Conservation (phyloP, 2,113 vertebrate genomes). For the Gymnocephalus cernua region DNA sequence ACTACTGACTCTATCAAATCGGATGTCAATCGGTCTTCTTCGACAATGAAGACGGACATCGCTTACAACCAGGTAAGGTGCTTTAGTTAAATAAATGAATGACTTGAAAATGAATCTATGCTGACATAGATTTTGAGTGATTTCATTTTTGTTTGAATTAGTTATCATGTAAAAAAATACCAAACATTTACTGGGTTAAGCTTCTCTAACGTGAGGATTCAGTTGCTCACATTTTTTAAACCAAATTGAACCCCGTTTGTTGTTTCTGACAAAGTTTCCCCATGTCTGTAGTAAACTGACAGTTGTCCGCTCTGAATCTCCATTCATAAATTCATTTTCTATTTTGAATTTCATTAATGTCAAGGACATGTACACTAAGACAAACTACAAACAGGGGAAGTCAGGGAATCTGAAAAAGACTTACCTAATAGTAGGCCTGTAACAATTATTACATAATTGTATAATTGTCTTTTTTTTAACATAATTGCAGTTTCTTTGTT, state of each 20-base stretch:
- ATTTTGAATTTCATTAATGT: too few relatives aligned
- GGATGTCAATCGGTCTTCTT: neutral
- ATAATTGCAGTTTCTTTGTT: too few relatives aligned
- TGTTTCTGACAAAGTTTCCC: neutral
- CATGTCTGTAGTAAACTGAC: neutral
- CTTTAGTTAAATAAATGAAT: neutral
- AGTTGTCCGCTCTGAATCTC: neutral
- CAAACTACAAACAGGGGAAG: too few relatives aligned
- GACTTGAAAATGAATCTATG: neutral
- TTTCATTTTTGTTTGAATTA: neutral
- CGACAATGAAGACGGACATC: slow-evolving; percentile 70
- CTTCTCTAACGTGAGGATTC: too few relatives aligned
- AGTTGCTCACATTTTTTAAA: too few relatives aligned
- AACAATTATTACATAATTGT: too few relatives aligned
- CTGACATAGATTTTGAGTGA: neutral
- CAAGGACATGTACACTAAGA: too few relatives aligned
- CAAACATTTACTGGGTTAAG: neutral
- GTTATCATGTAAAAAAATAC: neutral
- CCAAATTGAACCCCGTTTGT: too few relatives aligned
- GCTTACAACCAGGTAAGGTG: slow-evolving; percentile 76
- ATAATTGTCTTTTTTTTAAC: too few relatives aligned
- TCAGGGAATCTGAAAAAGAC: too few relatives aligned
- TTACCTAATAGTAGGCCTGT: too few relatives aligned
- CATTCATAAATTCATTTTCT: neutral
- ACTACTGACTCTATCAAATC: neutral